Evolutionary conservation across 2,113 vertebrate genomes (phyloP).

Genomic region (Paramormyrops kingsleyae): DNA sequence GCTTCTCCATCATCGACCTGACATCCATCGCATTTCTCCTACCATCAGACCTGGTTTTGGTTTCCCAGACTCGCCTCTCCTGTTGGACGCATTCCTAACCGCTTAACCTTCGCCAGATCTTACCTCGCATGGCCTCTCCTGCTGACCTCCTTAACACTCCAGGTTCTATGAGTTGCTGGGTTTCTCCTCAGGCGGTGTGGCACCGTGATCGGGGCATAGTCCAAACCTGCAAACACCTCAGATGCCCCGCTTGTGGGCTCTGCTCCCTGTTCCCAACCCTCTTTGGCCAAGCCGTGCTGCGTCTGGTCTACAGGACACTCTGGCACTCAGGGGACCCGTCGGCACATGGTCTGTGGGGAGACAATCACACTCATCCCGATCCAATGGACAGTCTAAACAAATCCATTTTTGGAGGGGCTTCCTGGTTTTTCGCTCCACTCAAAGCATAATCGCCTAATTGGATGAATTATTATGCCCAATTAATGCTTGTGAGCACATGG

Average conservation of each 20-base stretch:
- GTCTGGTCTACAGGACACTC: not conserved
- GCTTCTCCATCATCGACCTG: not conserved
- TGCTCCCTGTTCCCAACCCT: not conserved
- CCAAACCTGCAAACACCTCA: not conserved
- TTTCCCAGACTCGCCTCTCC: not conserved
- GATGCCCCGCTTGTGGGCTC: not conserved
- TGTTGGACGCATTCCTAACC: not conserved
- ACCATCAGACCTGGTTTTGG: not conserved
- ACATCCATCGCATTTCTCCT: not conserved
- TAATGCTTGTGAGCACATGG: not conserved
- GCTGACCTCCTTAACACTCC: not conserved
- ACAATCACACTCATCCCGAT: not conserved
- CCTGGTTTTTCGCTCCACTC: not conserved
- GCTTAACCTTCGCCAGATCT: not conserved
- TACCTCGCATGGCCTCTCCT: not conserved
- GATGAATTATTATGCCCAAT: slow-evolving; percentile 7
- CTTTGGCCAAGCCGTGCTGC: not conserved
- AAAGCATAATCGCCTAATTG: slow-evolving; percentile 7
- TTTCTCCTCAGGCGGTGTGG: not conserved
- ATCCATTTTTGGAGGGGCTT: not conserved
- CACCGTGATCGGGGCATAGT: not conserved
- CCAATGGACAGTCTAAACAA: not conserved
- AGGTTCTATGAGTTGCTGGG: not conserved
- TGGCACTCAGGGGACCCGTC: not conserved
- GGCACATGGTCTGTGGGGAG: not conserved